A percentile compares a stretch with the other conserved stretches of the same genome.
Evolutionary conservation across 2,797 vertebrate species (phyloP).

Genomic region (Clarias pachynema): DNA sequence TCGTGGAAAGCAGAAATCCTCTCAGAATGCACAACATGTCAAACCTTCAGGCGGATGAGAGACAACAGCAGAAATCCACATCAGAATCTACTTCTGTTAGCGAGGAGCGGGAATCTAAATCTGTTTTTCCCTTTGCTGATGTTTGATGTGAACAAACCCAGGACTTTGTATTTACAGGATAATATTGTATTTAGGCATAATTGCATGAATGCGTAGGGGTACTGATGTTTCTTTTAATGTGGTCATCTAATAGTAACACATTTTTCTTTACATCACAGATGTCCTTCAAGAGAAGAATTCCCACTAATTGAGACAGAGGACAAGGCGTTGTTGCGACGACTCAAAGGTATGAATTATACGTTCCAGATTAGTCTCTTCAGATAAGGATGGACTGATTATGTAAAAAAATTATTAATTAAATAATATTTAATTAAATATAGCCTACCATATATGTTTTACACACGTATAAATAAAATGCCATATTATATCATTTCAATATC

Average conservation of each 20-base stretch:
- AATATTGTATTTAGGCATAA: neutral
- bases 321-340: conserved; percentile 74
- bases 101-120: neutral
- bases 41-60: neutral
- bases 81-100: neutral
- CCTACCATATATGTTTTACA: neutral
- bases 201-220: neutral
- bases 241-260: neutral
- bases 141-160: neutral
- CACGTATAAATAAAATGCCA: neutral
- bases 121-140: neutral
- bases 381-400: neutral
- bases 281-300: conserved; percentile 80
- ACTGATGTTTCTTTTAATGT: neutral
- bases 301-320: conserved; percentile 83
- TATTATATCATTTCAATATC: neutral
- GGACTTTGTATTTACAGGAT: neutral
- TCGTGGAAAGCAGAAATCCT: neutral
- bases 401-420: neutral
- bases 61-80: too few species aligned
- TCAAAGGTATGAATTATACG: conserved; percentile 68
- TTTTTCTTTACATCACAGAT: conserved; percentile 64
- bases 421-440: neutral
- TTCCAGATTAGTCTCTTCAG: neutral
- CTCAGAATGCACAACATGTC: neutral